Percentiles rank a stretch among this genome's conserved stretches.
phyloP scores from a whole-genome alignment of 37 sponge, comb jelly and placozoan genomes.

The Dysidea cf. avara region DNA sequence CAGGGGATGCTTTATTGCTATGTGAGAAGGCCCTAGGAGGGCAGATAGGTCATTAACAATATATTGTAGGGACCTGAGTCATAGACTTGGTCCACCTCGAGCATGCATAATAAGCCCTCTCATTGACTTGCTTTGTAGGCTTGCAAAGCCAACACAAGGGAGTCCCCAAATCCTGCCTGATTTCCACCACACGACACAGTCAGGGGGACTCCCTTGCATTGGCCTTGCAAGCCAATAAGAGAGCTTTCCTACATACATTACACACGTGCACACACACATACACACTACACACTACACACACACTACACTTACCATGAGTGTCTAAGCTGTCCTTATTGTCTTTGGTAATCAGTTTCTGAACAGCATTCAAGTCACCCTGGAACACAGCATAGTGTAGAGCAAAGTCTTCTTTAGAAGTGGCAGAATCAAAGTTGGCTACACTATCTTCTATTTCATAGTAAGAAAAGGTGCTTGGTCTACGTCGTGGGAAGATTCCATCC shows the following conservation, averaged over 20 bases:
- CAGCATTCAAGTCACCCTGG: constrained; percentile 44
- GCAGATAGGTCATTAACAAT: too few species aligned
- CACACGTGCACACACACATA: constrained; percentile 19
- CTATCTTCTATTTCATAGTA: too few species aligned
- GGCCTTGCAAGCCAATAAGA: too few species aligned
- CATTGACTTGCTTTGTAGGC: not conserved
- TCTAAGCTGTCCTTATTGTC: not conserved
- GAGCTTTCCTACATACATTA: not conserved
- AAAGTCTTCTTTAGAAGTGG: too few species aligned
- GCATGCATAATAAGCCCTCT: not conserved
- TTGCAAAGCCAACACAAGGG: not conserved
- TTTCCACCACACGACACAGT: not conserved
- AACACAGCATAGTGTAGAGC: constrained; percentile 81
- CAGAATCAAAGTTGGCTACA: too few species aligned
- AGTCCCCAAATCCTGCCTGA: not conserved
- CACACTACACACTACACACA: too few species aligned
- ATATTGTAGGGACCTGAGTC: not conserved
- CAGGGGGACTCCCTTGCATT: too few species aligned
- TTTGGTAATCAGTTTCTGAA: constrained; percentile 29
- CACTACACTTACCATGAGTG: too few species aligned
- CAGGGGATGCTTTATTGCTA: too few species aligned
- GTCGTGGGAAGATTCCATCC: too few species aligned
- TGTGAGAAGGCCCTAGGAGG: too few species aligned
- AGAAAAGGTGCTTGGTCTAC: too few species aligned
- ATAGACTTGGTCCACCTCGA: not conserved